Base-by-base conservation (phyloP, 2,113 vertebrate genomes). In the Ellobius talpinus region DNA sequence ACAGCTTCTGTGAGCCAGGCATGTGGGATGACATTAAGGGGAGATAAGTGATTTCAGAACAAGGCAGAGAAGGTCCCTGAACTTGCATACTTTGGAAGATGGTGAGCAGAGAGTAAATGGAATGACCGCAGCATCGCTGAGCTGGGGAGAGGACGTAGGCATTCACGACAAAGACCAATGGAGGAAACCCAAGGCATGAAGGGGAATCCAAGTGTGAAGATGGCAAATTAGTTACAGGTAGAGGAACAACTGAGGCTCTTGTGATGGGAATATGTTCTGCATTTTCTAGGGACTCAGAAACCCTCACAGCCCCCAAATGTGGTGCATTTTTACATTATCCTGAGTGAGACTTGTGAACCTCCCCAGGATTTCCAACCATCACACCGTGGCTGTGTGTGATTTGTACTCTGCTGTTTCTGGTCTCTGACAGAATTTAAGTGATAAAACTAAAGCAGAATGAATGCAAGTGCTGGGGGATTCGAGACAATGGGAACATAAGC, bases 241-340 rank as follows among this genome's bases (percentile, higher is more conserved):
- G n/a, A 66, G 39, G 2, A 21, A 36, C 63, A 45, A 12, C 42
- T 0, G 63, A 36, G 39, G 26, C 14, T 17, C 24, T 31, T 29
- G 58, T 1, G 23, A n/a, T 16, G n/a, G n/a, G 3, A 39, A 42
- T n/a, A 7, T 11, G 7, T 42, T 26, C n/a, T 29, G 0, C 8
- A 2, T 45, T 33, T 86, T 45, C 61, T 33, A 47, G 61, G 17
- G 7, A 7, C 63, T 68, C 17, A 7, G 84, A 4, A 50, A 52
- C 7, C 76, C 76, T 78, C 31, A 19, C 26, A 78, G 45, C 39
- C 78, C 55, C 58, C n/a, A 63, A 45, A 47, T 47, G 63, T 33
- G 39, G 33, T 31, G 26, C 10, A 19, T 45, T 63, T 55, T 65
- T 29, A 33, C 42, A 86, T 85, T 42, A 31, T 45, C n/a, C 81